Conservation (phyloP, 2,113 vertebrate species). For the Budorcas taxicolor region DNA sequence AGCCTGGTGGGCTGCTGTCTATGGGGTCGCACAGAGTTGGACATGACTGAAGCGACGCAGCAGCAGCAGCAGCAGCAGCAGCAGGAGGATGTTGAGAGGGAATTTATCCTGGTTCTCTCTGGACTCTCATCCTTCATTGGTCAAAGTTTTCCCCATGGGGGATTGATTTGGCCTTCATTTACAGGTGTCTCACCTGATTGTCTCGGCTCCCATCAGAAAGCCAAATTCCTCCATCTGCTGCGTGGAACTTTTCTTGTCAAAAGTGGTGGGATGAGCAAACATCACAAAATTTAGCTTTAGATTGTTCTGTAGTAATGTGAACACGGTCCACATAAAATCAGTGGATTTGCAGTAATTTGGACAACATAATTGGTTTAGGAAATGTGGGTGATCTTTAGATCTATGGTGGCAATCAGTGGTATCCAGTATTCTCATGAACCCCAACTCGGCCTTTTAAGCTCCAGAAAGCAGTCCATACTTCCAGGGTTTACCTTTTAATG, state of each 20-base stretch:
- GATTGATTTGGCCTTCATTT: neutral
- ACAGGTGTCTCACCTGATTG: neutral
- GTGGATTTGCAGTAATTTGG: neutral
- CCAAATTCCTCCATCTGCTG: neutral
- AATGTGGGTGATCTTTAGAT: neutral
- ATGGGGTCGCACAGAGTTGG: no score
- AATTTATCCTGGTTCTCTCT: neutral
- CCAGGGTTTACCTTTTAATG: neutral
- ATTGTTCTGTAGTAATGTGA: neutral
- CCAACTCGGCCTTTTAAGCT: neutral
- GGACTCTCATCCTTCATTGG: neutral
- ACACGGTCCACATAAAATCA: neutral
- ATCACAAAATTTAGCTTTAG: neutral
- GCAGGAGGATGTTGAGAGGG: neutral
- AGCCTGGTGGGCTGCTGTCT: no score
- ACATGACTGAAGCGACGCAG: no score
- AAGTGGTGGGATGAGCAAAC: neutral
- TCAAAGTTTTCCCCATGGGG: neutral
- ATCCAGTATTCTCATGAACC: neutral
- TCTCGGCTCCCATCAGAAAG: neutral
- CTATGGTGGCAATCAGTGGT: neutral
- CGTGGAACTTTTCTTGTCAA: neutral
- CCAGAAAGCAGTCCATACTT: neutral
- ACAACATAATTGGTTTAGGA: neutral
- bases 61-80: no score